Evolutionary conservation across 1,140 invertebrate species (phyloP).

Genomic region (Tetragnatha versicolor): DNA sequence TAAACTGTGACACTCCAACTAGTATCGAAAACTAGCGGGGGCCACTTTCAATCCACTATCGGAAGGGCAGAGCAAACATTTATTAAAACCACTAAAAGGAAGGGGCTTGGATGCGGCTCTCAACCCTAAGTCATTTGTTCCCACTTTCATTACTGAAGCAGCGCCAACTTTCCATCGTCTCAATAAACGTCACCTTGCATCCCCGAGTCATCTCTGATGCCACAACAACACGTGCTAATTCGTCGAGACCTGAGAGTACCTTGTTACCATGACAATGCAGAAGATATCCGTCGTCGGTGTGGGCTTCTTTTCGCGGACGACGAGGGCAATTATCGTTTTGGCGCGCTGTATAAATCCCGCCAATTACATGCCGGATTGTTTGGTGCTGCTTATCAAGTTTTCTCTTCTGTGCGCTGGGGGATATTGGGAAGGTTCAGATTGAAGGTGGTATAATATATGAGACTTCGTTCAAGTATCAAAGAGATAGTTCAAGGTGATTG

Average conservation of each 20-base stretch:
- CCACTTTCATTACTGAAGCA: too few species aligned
- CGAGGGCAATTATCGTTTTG: constrained; percentile 38
- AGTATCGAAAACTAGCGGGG: too few species aligned
- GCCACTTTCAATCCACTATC: too few species aligned
- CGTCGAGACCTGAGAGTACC: not conserved
- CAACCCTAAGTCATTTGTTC: too few species aligned
- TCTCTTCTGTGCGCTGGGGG: not conserved
- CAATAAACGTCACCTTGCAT: constrained; percentile 17
- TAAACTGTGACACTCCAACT: too few species aligned
- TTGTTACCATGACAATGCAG: constrained; percentile 22
- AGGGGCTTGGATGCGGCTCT: too few species aligned
- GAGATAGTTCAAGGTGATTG: too few species aligned
- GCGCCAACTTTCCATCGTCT: constrained; percentile 9
- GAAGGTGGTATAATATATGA: too few species aligned
- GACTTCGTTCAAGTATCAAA: too few species aligned
- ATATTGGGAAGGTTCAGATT: not conserved
- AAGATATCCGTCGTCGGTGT: constrained; percentile 6
- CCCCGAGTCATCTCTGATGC: not conserved
- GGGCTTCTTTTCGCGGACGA: not conserved
- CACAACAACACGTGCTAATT: constrained; percentile 3
- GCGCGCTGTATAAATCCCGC: constrained; percentile 29
- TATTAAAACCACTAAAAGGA: too few species aligned
- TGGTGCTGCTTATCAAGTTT: not conserved
- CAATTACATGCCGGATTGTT: constrained; percentile 7
- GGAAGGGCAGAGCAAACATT: too few species aligned